Evolutionary conservation across 2,888 invertebrate species (phyloP), one percentile per base, ranked within the genome.

Genomic region (Plemyria rubiginata): DNA sequence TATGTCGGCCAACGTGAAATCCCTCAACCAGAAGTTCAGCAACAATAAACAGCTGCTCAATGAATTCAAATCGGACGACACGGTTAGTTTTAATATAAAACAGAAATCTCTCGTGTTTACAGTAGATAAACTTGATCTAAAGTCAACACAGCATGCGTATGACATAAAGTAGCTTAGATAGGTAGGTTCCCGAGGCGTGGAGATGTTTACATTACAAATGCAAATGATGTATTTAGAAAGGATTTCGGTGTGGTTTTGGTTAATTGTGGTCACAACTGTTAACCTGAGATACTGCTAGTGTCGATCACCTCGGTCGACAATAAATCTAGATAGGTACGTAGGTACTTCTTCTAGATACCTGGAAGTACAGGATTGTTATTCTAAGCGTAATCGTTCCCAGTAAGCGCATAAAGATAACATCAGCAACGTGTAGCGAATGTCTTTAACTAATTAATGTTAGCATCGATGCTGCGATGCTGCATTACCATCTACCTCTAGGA

Each of bases 51-150:
- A 85, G 54, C 61, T 70, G 48, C 81, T 87, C 66, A 86, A 87
- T 68, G 88, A 88, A 43, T 85, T 86, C 77, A 87, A 85, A 75
- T 81, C 88, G 48, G 90, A 91, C 61, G 91, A 91, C 73, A 86
- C 90, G 85, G 92, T 92, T 63, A 90, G 92, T 85, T 38, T 59
- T 40, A 32, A 50, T 50, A 2, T 29, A 49, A 49, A 7, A 38
- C 46, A 46, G 15, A 38, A 41, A 45, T 62, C 49, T 53, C 40
- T 11, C 49, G 9, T 60, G 55, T 60, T 56, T 52, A 56, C 46
- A 54, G 6, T 52, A 62, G 48, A 62, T 54, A 60, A 64, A 53
- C 38, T 61, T 57, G 54, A 60, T 58, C 63, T 65, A 22, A 28
- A 58, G 67, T 70, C 63, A 68, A 66, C 66, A 67, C 60, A 64